Evolutionary conservation across 2,797 vertebrate species (phyloP).

Genomic region (Chloroceryle inda): DNA sequence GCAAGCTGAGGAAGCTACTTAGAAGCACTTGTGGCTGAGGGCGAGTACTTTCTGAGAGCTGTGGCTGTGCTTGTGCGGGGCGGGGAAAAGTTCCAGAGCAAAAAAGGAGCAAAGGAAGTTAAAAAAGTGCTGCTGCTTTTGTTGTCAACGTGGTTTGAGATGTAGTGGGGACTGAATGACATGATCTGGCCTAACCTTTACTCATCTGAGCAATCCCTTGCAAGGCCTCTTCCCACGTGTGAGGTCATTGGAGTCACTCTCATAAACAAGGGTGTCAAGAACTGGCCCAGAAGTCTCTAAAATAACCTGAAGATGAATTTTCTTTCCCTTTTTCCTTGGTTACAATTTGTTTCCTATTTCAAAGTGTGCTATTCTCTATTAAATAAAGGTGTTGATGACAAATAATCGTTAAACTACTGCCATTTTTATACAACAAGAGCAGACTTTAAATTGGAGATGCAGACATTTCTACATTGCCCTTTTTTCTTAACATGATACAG

Average conservation of each 20-base stretch:
- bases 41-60: constrained; percentile 53
- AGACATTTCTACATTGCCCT: background rate
- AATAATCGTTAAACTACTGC: background rate
- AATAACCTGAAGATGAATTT: background rate
- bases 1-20: constrained; percentile 64
- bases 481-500: background rate
- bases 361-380: background rate
- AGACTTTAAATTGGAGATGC: background rate
- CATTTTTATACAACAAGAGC: background rate
- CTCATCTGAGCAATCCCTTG: background rate
- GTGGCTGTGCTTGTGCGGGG: constrained; percentile 59
- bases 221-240: background rate
- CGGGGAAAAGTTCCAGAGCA: constrained; percentile 47
- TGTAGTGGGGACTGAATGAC: background rate
- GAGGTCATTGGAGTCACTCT: background rate
- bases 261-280: background rate
- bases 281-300: background rate
- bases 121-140: constrained; percentile 34
- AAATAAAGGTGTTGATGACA: background rate
- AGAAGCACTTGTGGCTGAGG: constrained; percentile 77
- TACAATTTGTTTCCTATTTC: constrained; percentile 8
- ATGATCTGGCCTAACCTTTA: background rate
- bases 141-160: background rate
- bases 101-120: constrained; percentile 69
- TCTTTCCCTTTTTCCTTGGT: background rate